Percentiles rank a stretch among this genome's conserved stretches.
Conservation (phyloP, 2,888 invertebrate species). For the Tholera decimalis region DNA sequence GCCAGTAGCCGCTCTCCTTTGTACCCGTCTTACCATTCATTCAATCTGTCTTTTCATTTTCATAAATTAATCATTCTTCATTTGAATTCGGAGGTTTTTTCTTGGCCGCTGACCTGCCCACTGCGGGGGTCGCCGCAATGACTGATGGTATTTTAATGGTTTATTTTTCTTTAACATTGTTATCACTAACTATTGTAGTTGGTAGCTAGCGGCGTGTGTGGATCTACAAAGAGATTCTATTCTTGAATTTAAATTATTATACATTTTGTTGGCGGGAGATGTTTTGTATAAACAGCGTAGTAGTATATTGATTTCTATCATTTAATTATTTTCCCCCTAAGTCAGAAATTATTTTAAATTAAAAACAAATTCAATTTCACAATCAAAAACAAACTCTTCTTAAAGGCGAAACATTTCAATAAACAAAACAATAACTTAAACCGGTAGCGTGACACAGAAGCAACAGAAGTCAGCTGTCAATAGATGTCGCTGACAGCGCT, state of each 20-base stretch:
- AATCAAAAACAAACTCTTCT: too few relatives aligned
- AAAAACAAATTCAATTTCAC: too few relatives aligned
- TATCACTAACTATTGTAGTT: constrained; percentile 87
- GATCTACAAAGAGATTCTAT: constrained; percentile 64
- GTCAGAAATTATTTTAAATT: too few relatives aligned
- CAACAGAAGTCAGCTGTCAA: constrained; percentile 87
- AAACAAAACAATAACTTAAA: constrained; percentile 58
- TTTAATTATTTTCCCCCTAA: too few relatives aligned
- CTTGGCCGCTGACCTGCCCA: constrained; percentile 88
- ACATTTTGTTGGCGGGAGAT: constrained; percentile 5
- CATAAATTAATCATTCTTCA: constrained; percentile 91
- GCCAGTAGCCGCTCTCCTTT: constrained; percentile 85
- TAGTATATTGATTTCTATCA: neutral
- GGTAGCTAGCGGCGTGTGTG: constrained; percentile 67
- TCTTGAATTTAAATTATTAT: constrained; percentile 40
- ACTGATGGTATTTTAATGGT: constrained; percentile 91
- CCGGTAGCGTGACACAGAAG: constrained; percentile 81
- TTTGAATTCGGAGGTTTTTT: constrained; percentile 89
- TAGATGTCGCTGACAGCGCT: constrained; percentile 89
- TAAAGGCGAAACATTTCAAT: constrained; percentile 37
- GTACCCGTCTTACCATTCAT: constrained; percentile 83
- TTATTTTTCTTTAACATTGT: constrained; percentile 90
- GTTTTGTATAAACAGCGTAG: neutral
- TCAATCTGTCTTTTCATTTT: constrained; percentile 91
- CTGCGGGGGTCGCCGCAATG: constrained; percentile 86